Percentiles rank a stretch among this genome's conserved stretches.
Conservation (phyloP, 2,888 invertebrate species). For the Gastrophysa polygoni region DNA sequence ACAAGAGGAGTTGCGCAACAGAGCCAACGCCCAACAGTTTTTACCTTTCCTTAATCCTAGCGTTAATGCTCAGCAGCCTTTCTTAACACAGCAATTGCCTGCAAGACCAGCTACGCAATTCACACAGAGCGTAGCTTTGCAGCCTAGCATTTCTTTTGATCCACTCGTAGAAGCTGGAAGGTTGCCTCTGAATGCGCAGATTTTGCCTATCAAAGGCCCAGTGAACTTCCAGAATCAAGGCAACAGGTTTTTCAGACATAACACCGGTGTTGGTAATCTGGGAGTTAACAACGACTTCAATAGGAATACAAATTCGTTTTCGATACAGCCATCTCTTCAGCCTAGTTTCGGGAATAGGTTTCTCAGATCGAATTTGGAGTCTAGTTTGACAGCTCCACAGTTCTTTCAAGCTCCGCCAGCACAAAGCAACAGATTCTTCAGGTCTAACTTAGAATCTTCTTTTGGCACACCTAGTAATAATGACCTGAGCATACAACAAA, state of each 20-base stretch:
- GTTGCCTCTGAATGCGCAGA: constrained; percentile 56
- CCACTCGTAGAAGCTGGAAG: constrained; percentile 44
- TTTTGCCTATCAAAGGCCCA: constrained; percentile 52
- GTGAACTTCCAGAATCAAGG: constrained; percentile 43
- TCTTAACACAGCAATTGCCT: constrained; percentile 21
- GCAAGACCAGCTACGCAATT: not conserved
- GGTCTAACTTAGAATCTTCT: constrained; percentile 31
- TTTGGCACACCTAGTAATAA: constrained; percentile 19
- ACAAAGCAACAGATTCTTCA: constrained; percentile 37
- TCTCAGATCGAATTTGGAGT: constrained; percentile 36
- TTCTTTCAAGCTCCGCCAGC: constrained; percentile 17
- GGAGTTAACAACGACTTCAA: constrained; percentile 23
- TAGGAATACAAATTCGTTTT: constrained; percentile 27
- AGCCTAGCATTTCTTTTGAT: constrained; percentile 61
- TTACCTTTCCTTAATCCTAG: constrained; percentile 38
- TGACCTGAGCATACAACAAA: constrained; percentile 12
- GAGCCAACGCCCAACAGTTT: constrained; percentile 54
- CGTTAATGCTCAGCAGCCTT: not conserved
- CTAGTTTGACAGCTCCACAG: constrained; percentile 21
- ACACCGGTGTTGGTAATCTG: constrained; percentile 41
- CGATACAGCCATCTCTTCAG: constrained; percentile 37
- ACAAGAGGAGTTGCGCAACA: constrained; percentile 61
- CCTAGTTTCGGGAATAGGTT: constrained; percentile 29
- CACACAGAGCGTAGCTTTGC: constrained; percentile 51
- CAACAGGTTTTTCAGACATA: constrained; percentile 53